phyloP scores from a whole-genome alignment of 2,888 invertebrate species.

The Ophioninae sp. region DNA sequence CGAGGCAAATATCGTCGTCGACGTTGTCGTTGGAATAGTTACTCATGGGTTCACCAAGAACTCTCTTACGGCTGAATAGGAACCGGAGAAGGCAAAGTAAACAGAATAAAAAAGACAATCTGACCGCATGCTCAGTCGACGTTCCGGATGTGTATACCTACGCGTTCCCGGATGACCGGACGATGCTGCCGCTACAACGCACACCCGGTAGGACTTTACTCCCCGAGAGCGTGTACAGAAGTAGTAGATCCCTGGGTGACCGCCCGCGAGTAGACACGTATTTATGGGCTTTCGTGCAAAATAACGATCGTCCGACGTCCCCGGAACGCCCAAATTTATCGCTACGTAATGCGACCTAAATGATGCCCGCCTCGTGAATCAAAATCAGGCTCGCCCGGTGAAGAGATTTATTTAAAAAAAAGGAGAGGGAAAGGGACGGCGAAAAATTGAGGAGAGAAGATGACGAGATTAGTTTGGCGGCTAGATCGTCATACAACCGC shows the following conservation, averaged over 20 bases:
- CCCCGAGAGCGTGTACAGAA: conserved; percentile 36
- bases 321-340: conserved; percentile 70
- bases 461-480: conserved; percentile 13
- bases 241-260: conserved; percentile 48
- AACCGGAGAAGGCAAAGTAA: conserved; percentile 24
- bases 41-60: conserved; percentile 30
- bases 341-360: conserved; percentile 71
- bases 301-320: conserved; percentile 67
- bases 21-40: conserved; percentile 46
- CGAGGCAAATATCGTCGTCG: conserved; percentile 53
- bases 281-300: conserved; percentile 65
- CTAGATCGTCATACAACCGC: conserved; percentile 12
- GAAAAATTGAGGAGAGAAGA: background rate
- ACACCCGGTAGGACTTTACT: conserved; percentile 52
- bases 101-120: conserved; percentile 49
- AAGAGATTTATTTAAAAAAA: conserved; percentile 50
- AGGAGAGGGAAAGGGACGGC: conserved; percentile 12
- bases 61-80: conserved; percentile 36
- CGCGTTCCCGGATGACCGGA: conserved; percentile 59
- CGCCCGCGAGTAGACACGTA: conserved; percentile 62
- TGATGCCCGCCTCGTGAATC: conserved; percentile 72
- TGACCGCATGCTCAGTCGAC: conserved; percentile 48
- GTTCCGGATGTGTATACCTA: conserved; percentile 63
- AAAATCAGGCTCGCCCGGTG: conserved; percentile 67
- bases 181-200: conserved; percentile 6